Evolutionary conservation across 2,113 vertebrate species (phyloP).

Genomic region (Poeciliopsis retropinna): DNA sequence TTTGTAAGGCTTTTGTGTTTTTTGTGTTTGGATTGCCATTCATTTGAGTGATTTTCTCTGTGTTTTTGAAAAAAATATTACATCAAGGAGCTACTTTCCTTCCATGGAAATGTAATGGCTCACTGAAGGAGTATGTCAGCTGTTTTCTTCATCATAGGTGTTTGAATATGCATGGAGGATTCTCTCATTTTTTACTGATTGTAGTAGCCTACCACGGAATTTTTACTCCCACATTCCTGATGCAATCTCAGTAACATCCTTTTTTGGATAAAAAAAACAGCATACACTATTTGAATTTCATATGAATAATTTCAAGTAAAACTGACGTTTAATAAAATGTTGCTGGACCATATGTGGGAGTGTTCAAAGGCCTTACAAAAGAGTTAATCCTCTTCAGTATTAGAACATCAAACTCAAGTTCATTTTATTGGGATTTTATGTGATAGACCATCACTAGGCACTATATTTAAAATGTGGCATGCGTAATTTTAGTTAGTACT

Average conservation of each 20-base stretch:
- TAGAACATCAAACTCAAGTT: too few relatives aligned
- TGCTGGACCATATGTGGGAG: too few relatives aligned
- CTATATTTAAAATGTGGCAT: too few relatives aligned
- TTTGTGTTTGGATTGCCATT: slow-evolving; percentile 1
- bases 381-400: too few relatives aligned
- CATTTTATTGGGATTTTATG: too few relatives aligned
- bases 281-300: background rate
- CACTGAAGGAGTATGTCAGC: slow-evolving; percentile 3
- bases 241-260: background rate
- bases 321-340: background rate
- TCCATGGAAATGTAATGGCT: background rate
- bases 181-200: background rate
- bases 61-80: slow-evolving; percentile 18
- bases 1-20: background rate
- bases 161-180: slow-evolving; percentile 15
- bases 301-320: background rate
- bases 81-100: background rate
- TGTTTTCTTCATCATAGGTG: background rate
- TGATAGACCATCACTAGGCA: too few relatives aligned
- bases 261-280: background rate
- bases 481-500: too few relatives aligned
- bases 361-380: background rate
- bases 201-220: background rate
- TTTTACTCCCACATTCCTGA: background rate
- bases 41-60: background rate